Percentiles rank a stretch among this genome's conserved stretches.
These are phyloP conservation scores for Eudemis profundana DNA, from an alignment of 2,888 invertebrate species.

Conservation along the genomic window DNA sequence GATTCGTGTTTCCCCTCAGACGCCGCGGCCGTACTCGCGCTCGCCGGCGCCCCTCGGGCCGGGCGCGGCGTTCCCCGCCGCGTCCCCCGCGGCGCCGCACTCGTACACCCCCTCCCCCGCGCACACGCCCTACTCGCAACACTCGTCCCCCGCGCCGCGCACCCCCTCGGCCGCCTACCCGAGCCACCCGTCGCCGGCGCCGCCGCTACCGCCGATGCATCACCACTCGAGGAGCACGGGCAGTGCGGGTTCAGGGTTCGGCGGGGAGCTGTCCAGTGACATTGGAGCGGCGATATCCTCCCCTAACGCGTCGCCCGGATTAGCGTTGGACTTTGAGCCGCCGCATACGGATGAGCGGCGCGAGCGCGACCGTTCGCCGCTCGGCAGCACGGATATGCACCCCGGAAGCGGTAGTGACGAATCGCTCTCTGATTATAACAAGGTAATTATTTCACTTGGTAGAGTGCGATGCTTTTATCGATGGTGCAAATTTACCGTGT, in stretches of 20 bases:
- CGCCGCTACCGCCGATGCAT: slow-evolving; percentile 47
- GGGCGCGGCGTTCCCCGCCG: slow-evolving; percentile 62
- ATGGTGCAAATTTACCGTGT: too few species aligned
- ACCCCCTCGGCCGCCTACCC: slow-evolving; percentile 62
- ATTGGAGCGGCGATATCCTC: slow-evolving; percentile 92
- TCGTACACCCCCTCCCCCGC: slow-evolving; percentile 76
- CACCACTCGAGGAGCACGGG: slow-evolving; percentile 55
- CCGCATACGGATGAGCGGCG: slow-evolving; percentile 62
- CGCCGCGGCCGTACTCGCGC: slow-evolving; percentile 65
- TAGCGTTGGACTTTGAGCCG: slow-evolving; percentile 91
- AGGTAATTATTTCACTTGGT: too few species aligned
- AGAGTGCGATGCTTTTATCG: too few species aligned
- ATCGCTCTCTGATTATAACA: slow-evolving; percentile 70
- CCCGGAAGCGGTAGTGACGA: slow-evolving; percentile 61
- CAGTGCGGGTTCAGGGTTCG: slow-evolving; percentile 66
- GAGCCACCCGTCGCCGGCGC: slow-evolving; percentile 48
- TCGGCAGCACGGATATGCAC: slow-evolving; percentile 62
- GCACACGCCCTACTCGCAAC: slow-evolving; percentile 79
- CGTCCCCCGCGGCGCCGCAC: slow-evolving; percentile 65
- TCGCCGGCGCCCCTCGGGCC: slow-evolving; percentile 62
- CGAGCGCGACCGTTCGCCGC: slow-evolving; percentile 57
- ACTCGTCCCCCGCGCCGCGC: slow-evolving; percentile 74
- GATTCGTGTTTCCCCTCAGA: too few species aligned
- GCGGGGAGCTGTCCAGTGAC: slow-evolving; percentile 91
- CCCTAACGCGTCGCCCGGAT: slow-evolving; percentile 88